Conservation (phyloP, 2,113 vertebrate species). For the Cichladusa arquata region DNA sequence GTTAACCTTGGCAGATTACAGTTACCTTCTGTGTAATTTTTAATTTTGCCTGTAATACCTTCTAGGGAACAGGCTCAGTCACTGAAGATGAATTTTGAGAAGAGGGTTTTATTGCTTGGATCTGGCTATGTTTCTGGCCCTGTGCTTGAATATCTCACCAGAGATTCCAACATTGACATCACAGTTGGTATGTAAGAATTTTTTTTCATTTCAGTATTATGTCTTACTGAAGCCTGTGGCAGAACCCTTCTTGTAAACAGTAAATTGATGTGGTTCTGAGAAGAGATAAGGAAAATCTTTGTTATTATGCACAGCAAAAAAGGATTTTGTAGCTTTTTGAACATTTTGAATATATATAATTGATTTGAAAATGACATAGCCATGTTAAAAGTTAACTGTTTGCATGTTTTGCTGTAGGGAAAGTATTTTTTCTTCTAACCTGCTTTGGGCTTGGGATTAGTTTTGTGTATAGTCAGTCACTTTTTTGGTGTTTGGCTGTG, state of each 20-base stretch:
- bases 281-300: neutral
- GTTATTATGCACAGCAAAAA: neutral
- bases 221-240: neutral
- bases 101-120: constrained; percentile 88
- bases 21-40: neutral
- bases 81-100: constrained; percentile 81
- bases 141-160: constrained; percentile 90
- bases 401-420: neutral
- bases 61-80: constrained; percentile 83
- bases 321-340: neutral
- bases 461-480: neutral
- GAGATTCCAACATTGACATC: constrained; percentile 80
- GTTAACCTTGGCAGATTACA: neutral
- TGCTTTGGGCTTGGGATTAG: neutral
- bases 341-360: neutral
- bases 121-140: constrained; percentile 93
- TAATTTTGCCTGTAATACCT: constrained; percentile 6
- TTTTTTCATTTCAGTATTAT: neutral
- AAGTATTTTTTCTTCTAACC: neutral
- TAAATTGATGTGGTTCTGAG: neutral
- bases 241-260: neutral
- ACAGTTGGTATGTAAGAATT: constrained; percentile 85
- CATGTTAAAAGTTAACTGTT: neutral
- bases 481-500: neutral
- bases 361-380: neutral